A percentile compares a stretch with the other conserved stretches of the same genome.
These are phyloP conservation scores for Thereva nobilitata DNA, from an alignment of 2,888 invertebrate genomes.

Conservation along the genomic window DNA sequence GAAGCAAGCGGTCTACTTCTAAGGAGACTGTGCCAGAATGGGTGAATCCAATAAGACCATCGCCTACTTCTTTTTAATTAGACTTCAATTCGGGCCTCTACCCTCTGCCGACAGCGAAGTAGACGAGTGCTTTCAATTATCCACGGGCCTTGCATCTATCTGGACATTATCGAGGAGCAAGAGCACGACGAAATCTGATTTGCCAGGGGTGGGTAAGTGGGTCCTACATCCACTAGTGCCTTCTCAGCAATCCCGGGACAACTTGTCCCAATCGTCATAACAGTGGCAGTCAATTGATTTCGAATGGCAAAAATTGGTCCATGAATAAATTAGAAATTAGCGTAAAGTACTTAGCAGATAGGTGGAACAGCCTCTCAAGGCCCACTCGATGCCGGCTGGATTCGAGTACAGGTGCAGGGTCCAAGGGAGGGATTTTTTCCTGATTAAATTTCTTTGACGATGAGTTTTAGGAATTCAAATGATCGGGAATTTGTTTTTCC, in stretches of 20 bases:
- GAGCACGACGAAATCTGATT: too few relatives aligned
- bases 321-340: constrained; percentile 35
- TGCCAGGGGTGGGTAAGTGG: too few relatives aligned
- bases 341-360: constrained; percentile 22
- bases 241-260: constrained; percentile 11
- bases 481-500: constrained; percentile 28
- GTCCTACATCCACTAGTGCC: constrained; percentile 12
- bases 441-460: constrained; percentile 27
- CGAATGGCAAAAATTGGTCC: constrained; percentile 23
- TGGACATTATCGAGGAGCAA: too few relatives aligned
- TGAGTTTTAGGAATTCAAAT: constrained; percentile 23
- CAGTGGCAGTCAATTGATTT: constrained; percentile 27
- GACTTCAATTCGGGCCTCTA: neutral
- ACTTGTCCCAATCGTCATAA: constrained; percentile 17
- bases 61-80: constrained; percentile 16
- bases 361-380: neutral
- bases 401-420: constrained; percentile 20
- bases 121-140: neutral
- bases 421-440: constrained; percentile 12
- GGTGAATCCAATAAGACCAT: neutral
- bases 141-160: too few relatives aligned
- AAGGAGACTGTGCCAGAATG: neutral
- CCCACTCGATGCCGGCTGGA: too few relatives aligned
- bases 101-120: neutral
- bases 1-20: neutral